These are phyloP conservation scores for Kradibia gibbosae DNA, from an alignment of 1,140 invertebrate species.

Conservation along the genomic window DNA sequence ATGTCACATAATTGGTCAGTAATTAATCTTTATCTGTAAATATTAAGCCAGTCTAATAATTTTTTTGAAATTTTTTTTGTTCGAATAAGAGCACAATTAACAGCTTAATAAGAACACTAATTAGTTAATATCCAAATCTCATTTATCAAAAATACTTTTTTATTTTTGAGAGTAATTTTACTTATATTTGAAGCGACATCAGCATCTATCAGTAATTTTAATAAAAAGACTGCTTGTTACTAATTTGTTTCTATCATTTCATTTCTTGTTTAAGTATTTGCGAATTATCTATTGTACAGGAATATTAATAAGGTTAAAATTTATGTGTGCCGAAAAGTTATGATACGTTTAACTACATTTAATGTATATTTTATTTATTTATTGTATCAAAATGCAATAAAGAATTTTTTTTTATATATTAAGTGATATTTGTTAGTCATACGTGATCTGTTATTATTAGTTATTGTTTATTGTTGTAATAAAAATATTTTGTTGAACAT, in stretches of 20 bases:
- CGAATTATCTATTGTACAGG: neutral
- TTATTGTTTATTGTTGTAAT: slow-evolving; percentile 62
- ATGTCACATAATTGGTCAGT: neutral
- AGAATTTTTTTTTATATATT: slow-evolving; percentile 13
- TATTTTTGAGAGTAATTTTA: no score
- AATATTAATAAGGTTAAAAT: slow-evolving; percentile 25
- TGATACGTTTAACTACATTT: neutral
- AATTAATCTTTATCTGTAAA: neutral
- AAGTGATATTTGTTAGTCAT: slow-evolving; percentile 33
- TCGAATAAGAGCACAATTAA: no score
- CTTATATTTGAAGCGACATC: no score
- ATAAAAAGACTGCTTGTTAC: neutral
- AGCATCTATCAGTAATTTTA: neutral
- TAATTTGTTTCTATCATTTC: neutral
- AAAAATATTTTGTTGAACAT: slow-evolving; percentile 55
- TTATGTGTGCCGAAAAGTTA: neutral
- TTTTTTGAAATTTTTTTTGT: no score
- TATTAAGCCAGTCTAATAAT: neutral
- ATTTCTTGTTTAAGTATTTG: neutral
- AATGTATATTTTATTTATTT: slow-evolving; percentile 31
- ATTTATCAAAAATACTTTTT: no score
- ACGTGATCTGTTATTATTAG: slow-evolving; percentile 59
- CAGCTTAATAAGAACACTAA: no score
- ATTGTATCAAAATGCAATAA: slow-evolving; percentile 6
- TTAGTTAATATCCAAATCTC: no score